Evolutionary conservation across 2,888 invertebrate genomes (phyloP).

Genomic region (Lasius platythorax): DNA sequence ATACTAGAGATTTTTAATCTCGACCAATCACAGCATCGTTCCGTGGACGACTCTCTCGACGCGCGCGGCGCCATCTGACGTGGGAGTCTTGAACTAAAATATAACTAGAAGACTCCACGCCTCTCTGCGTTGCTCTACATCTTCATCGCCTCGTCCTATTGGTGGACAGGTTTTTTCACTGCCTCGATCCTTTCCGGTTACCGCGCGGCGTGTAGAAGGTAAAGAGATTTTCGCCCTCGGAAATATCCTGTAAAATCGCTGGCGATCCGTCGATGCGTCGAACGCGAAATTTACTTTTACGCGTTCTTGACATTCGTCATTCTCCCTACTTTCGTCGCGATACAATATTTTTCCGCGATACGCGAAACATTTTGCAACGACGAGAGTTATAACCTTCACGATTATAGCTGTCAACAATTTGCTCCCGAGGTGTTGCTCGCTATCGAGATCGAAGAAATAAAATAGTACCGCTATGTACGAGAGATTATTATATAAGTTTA

Average conservation of each 20-base stretch:
- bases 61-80: background rate
- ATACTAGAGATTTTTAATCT: background rate
- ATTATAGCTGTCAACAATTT: conserved; percentile 42
- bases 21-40: background rate
- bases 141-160: background rate
- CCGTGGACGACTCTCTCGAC: background rate
- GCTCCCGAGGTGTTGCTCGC: background rate
- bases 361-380: background rate
- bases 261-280: conserved; percentile 71
- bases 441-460: background rate
- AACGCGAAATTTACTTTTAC: conserved; percentile 10
- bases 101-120: background rate
- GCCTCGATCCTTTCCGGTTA: conserved; percentile 79
- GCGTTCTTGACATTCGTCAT: conserved; percentile 22
- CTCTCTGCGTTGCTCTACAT: conserved; percentile 37
- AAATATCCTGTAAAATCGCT: conserved; percentile 72
- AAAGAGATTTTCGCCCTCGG: conserved; percentile 69
- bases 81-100: background rate
- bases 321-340: conserved; percentile 29
- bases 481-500: background rate
- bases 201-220: conserved; percentile 79
- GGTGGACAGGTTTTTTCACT: conserved; percentile 44
- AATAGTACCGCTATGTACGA: background rate
- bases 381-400: conserved; percentile 63
- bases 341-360: conserved; percentile 69